phyloP scores from a whole-genome alignment of 1,140 invertebrate genomes.

The Calycopis cecrops region DNA sequence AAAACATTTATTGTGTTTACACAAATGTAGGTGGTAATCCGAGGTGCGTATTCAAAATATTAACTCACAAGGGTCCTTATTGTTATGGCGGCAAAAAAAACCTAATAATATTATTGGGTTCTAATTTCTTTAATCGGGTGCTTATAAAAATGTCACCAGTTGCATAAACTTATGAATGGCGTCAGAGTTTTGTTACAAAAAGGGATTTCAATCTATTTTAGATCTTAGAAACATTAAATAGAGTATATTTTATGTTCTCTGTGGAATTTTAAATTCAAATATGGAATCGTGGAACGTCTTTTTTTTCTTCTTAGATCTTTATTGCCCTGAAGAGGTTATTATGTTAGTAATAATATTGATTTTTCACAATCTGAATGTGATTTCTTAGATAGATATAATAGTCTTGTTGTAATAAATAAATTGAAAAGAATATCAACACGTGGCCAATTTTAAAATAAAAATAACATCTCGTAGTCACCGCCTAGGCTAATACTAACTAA shows the following conservation, averaged over 20 bases:
- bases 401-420: too few relatives aligned
- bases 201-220: neutral
- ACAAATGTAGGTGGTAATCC: conserved; percentile 67
- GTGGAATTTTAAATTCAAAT: conserved; percentile 46
- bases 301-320: conserved; percentile 22
- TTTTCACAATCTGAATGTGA: neutral
- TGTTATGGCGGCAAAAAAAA: conserved; percentile 40
- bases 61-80: conserved; percentile 39
- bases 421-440: too few relatives aligned
- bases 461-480: too few relatives aligned
- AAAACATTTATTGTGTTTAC: conserved; percentile 71
- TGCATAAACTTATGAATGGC: conserved; percentile 47
- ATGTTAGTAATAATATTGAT: conserved; percentile 22
- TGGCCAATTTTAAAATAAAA: too few relatives aligned
- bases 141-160: conserved; percentile 61
- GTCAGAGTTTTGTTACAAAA: conserved; percentile 40
- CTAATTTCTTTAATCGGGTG: conserved; percentile 66
- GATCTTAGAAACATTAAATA: neutral
- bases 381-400: too few relatives aligned
- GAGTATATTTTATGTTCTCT: neutral
- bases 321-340: conserved; percentile 35
- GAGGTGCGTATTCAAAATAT: conserved; percentile 53
- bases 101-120: conserved; percentile 68
- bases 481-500: too few relatives aligned
- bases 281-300: conserved; percentile 31